Evolutionary conservation across 2,888 invertebrate genomes (phyloP).

Genomic region (Lobophora halterata): DNA sequence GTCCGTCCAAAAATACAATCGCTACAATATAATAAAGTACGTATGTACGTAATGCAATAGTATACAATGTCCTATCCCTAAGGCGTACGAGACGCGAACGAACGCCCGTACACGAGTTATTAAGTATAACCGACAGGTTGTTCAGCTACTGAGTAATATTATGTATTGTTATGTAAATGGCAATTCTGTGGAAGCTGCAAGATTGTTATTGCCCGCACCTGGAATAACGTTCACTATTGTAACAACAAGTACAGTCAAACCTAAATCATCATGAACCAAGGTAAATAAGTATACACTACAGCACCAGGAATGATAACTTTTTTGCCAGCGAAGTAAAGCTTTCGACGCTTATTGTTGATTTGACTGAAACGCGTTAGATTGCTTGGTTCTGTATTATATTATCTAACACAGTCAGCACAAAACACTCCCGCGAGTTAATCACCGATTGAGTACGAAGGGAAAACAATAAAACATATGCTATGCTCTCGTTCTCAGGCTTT

Average conservation of each 20-base stretch:
- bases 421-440: no score
- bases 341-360: no score
- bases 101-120: conserved; percentile 19
- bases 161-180: conserved; percentile 66
- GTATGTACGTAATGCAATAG: conserved; percentile 53
- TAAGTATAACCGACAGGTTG: conserved; percentile 16
- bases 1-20: conserved; percentile 65
- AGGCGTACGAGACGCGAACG: conserved; percentile 38
- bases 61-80: conserved; percentile 71
- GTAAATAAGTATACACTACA: no score
- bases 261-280: no score
- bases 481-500: no score
- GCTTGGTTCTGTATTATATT: no score
- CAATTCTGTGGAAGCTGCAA: conserved; percentile 75
- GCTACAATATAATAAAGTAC: conserved; percentile 55
- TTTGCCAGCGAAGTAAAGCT: no score
- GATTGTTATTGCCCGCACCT: conserved; percentile 50
- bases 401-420: no score
- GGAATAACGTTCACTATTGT: conserved; percentile 40
- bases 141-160: conserved; percentile 45
- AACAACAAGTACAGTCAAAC: neutral
- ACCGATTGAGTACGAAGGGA: no score
- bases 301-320: no score
- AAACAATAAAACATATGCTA: no score
- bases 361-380: no score